These are phyloP conservation scores for Nothobranchius kuhntae DNA, from an alignment of 2,113 vertebrate species.

Conservation along the genomic window DNA sequence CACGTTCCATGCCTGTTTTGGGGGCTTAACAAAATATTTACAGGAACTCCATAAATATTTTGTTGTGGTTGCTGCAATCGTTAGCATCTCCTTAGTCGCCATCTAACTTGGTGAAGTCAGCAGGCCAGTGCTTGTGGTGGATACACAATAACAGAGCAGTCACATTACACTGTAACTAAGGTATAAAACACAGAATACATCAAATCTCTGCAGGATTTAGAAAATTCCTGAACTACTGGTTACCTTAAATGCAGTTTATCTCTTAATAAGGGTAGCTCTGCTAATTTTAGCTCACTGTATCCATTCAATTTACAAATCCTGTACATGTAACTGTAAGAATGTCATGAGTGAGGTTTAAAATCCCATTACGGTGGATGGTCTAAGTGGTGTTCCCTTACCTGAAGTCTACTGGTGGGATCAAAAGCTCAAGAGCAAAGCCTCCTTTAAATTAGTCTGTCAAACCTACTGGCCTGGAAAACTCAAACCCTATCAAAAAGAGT, in stretches of 20 bases:
- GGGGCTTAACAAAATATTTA: slow-evolving; percentile 16
- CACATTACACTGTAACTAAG: background rate
- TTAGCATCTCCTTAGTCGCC: slow-evolving; percentile 61
- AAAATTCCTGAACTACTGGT: background rate
- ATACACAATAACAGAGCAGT: slow-evolving; percentile 24
- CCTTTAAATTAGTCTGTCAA: slow-evolving; percentile 35
- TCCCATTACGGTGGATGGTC: slow-evolving; percentile 44
- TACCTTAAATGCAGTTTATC: background rate
- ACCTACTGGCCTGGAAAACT: too few species aligned
- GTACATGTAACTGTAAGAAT: slow-evolving; percentile 20
- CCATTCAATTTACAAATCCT: slow-evolving; percentile 12
- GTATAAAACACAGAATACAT: slow-evolving; percentile 5
- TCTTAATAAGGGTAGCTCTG: background rate
- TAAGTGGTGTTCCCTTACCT: slow-evolving; percentile 13
- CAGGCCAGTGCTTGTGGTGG: slow-evolving; percentile 41
- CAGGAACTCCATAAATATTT: slow-evolving; percentile 22
- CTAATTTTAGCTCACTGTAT: background rate
- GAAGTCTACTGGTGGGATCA: slow-evolving; percentile 32
- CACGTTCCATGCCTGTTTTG: too few species aligned
- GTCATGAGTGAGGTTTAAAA: slow-evolving; percentile 51
- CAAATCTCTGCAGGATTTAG: background rate
- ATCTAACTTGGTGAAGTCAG: slow-evolving; percentile 54
- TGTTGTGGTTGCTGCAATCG: slow-evolving; percentile 38
- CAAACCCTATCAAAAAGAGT: too few species aligned
- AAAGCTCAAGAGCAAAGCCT: slow-evolving; percentile 40